Evolutionary conservation across 1,140 invertebrate genomes (phyloP).

Genomic region (Protaetia brevitarsis): DNA sequence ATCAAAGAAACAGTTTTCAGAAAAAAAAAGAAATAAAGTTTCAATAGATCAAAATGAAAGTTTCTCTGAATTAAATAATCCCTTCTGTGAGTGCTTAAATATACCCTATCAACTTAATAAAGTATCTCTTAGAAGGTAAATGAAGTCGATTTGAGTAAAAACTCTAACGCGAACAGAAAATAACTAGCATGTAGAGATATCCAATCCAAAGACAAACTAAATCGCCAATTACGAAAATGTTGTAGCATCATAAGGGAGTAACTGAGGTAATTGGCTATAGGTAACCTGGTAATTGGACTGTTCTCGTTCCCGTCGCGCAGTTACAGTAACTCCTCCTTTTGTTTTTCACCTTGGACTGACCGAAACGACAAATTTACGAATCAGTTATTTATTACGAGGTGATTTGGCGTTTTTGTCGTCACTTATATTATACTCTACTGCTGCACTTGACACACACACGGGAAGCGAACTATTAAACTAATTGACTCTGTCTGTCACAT

Average conservation of each 20-base stretch:
- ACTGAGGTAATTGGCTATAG: not conserved
- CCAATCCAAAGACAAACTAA: not conserved
- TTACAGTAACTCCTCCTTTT: not conserved
- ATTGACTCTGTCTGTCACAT: slow-evolving; percentile 14
- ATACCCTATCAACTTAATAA: not conserved
- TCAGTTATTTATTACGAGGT: slow-evolving; percentile 3
- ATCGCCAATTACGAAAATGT: slow-evolving; percentile 7
- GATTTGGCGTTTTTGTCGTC: slow-evolving; percentile 8
- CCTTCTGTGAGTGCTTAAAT: not conserved
- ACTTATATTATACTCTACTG: not conserved
- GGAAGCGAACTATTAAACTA: slow-evolving; percentile 6
- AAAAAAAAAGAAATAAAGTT: not conserved
- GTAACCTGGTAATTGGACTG: slow-evolving; percentile 3
- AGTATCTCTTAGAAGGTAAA: too few species aligned
- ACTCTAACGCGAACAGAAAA: not conserved
- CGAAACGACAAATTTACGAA: slow-evolving; percentile 12
- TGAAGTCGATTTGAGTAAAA: too few species aligned
- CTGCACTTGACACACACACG: not conserved
- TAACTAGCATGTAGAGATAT: not conserved
- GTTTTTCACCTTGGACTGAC: not conserved
- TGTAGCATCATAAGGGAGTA: not conserved
- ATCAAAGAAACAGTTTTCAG: not conserved
- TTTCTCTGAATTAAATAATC: too few species aligned
- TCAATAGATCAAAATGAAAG: too few species aligned
- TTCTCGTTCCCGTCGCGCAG: not conserved